These are phyloP conservation scores for Psilanteris sp. DNA, from an alignment of 1,140 invertebrate species.

Conservation along the genomic window DNA sequence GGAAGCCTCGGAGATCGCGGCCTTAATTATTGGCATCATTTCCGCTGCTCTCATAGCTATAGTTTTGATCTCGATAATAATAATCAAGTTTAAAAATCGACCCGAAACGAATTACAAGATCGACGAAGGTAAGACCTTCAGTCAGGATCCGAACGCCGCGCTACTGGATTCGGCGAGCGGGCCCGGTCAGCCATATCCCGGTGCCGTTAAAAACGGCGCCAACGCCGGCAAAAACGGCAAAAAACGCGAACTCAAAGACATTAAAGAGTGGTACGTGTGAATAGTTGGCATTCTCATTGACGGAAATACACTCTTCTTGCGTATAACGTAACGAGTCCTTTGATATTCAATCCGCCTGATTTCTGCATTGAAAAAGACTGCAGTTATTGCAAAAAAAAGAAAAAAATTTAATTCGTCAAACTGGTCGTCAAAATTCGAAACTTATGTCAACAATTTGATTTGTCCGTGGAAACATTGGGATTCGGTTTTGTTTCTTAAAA, in stretches of 20 bases:
- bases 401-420: no score
- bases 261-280: constrained; percentile 97
- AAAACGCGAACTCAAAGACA: constrained; percentile 90
- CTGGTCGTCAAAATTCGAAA: no score
- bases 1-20: constrained; percentile 86
- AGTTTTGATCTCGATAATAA: constrained; percentile 92
- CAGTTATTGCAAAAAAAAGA: not conserved
- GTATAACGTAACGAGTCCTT: constrained; percentile 22
- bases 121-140: constrained; percentile 89
- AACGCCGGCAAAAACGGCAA: constrained; percentile 81
- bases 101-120: constrained; percentile 94
- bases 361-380: constrained; percentile 31
- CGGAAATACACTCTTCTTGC: constrained; percentile 39
- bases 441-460: no score
- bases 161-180: constrained; percentile 81
- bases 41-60: constrained; percentile 94
- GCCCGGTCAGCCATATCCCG: constrained; percentile 78
- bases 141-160: constrained; percentile 87
- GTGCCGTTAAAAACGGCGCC: constrained; percentile 73
- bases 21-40: constrained; percentile 92
- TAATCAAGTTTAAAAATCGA: constrained; percentile 93
- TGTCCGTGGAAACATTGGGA: no score
- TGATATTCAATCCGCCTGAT: constrained; percentile 6
- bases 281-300: constrained; percentile 44
- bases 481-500: no score